A percentile compares a stretch with the other conserved stretches of the same genome.
These are phyloP conservation scores for Drepana arcuata DNA, from an alignment of 1,140 invertebrate species.

Conservation along the genomic window DNA sequence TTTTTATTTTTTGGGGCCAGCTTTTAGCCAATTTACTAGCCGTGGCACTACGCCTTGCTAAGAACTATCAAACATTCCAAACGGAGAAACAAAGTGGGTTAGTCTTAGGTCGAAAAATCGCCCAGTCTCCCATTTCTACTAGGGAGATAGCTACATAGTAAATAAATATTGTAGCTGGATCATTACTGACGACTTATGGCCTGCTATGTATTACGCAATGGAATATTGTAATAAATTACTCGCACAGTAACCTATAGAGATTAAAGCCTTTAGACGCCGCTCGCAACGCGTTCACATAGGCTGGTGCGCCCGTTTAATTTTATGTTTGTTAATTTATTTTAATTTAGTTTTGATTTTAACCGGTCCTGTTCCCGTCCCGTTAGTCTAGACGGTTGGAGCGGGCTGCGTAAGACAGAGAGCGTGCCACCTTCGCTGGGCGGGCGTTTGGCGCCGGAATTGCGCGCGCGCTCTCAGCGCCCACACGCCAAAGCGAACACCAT, in stretches of 20 bases:
- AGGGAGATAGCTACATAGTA: too few species aligned
- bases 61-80: too few species aligned
- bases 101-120: too few species aligned
- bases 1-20: conserved; percentile 34
- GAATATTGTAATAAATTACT: conserved; percentile 1
- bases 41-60: conserved; percentile 3
- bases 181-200: too few species aligned
- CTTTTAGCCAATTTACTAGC: conserved; percentile 8
- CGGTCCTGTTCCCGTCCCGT: conserved; percentile 38
- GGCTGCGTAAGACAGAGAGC: conserved; percentile 54
- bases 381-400: conserved; percentile 47
- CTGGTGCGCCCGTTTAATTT: conserved; percentile 42
- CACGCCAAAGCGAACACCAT: conserved; percentile 76
- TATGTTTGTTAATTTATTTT: conserved; percentile 44
- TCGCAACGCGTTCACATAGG: conserved; percentile 7
- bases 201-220: too few species aligned
- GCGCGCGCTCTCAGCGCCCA: conserved; percentile 62
- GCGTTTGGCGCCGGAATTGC: conserved; percentile 46
- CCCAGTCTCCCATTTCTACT: too few species aligned
- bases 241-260: neutral
- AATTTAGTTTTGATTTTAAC: too few species aligned
- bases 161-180: too few species aligned
- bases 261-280: neutral
- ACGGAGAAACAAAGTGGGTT: too few species aligned
- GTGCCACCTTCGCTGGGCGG: conserved; percentile 54